These are phyloP conservation scores for Amyelois transitella DNA, from an alignment of 1,140 invertebrate genomes.

Conservation along the genomic window DNA sequence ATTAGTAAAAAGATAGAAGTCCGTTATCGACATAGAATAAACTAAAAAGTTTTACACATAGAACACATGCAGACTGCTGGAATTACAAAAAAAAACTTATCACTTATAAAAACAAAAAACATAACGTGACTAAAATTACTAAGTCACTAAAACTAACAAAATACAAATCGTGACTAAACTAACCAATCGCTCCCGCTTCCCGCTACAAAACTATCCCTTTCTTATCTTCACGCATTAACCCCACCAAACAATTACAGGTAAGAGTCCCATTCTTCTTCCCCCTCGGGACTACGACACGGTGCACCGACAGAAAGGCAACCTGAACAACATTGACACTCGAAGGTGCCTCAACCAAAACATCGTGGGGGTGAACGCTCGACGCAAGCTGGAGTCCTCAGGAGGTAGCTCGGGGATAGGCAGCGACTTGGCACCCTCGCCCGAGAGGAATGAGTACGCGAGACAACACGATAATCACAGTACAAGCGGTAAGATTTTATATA, in stretches of 20 bases:
- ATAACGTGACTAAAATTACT: too few relatives aligned
- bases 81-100: too few relatives aligned
- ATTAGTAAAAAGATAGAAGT: too few relatives aligned
- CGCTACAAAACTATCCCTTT: background rate
- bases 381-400: slow-evolving; percentile 75
- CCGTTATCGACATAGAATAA: too few relatives aligned
- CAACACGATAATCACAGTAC: slow-evolving; percentile 66
- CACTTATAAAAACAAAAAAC: too few relatives aligned
- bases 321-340: slow-evolving; percentile 85
- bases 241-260: slow-evolving; percentile 61
- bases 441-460: slow-evolving; percentile 65
- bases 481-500: slow-evolving; percentile 42
- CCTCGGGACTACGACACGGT: slow-evolving; percentile 95
- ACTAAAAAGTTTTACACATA: too few relatives aligned
- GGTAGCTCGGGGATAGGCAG: slow-evolving; percentile 89
- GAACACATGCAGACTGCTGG: too few relatives aligned
- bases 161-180: background rate
- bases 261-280: slow-evolving; percentile 88
- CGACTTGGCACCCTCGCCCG: slow-evolving; percentile 88
- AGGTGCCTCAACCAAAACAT: slow-evolving; percentile 83
- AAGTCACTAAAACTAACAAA: background rate
- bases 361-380: slow-evolving; percentile 78
- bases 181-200: background rate
- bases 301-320: slow-evolving; percentile 87
- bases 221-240: background rate